Evolutionary conservation across 2,113 vertebrate species (phyloP).

Genomic region (Cynopterus brachyotis): DNA sequence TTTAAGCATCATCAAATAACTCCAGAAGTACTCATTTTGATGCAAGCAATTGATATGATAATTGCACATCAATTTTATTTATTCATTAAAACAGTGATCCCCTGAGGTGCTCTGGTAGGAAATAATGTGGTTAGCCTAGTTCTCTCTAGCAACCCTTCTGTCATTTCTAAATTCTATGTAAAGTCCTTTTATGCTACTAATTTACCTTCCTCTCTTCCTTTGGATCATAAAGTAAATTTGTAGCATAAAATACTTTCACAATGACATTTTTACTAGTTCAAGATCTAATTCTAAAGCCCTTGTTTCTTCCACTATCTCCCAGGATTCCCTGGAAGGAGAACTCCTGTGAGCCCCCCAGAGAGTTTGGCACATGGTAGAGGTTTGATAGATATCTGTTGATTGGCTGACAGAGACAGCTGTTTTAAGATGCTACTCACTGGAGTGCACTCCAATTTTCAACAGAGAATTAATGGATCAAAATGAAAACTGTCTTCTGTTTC

Average conservation of each 20-base stretch:
- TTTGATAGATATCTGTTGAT: constrained; percentile 20
- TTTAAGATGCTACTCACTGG: background rate
- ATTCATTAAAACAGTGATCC: constrained; percentile 72
- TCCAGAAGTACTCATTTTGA: constrained; percentile 75
- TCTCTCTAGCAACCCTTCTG: constrained; percentile 52
- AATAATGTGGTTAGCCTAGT: constrained; percentile 64
- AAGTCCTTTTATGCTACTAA: constrained; percentile 48
- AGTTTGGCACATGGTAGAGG: background rate
- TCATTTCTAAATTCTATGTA: constrained; percentile 54
- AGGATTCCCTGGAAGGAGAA: background rate
- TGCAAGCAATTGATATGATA: constrained; percentile 75
- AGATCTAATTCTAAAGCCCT: constrained; percentile 14
- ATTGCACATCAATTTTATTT: constrained; percentile 77
- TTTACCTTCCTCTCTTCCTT: constrained; percentile 41
- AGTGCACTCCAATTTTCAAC: background rate
- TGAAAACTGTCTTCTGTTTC: background rate
- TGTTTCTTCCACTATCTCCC: background rate
- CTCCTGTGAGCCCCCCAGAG: background rate
- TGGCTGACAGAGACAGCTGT: background rate
- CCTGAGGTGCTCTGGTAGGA: constrained; percentile 60
- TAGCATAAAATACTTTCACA: constrained; percentile 36
- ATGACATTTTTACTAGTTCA: constrained; percentile 49
- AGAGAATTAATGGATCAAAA: background rate
- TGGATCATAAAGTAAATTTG: constrained; percentile 30
- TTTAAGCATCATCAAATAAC: constrained; percentile 74